Evolutionary conservation across 2,797 vertebrate species (phyloP).

Genomic region (Danio choprae): DNA sequence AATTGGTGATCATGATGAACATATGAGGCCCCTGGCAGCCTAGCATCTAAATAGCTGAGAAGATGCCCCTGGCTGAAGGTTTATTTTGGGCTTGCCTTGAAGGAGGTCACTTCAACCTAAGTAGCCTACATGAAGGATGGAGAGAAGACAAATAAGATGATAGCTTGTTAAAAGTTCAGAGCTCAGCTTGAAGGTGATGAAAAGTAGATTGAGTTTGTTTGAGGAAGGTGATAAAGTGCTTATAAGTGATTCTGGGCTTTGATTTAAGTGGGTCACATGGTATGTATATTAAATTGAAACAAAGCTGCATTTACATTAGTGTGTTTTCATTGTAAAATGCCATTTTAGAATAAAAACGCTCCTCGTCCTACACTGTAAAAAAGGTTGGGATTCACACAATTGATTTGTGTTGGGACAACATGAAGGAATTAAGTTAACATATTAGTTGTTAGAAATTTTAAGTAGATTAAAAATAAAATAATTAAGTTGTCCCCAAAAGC

Average conservation of each 20-base stretch:
- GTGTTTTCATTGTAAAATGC: too few species aligned
- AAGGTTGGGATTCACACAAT: too few species aligned
- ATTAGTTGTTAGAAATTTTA: too few species aligned
- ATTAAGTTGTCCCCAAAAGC: too few species aligned
- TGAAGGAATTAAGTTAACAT: too few species aligned
- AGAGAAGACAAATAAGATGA: neutral
- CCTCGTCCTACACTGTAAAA: too few species aligned
- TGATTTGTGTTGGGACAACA: too few species aligned
- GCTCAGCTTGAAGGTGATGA: conserved; percentile 16
- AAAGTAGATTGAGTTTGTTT: conserved; percentile 11
- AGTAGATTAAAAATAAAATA: too few species aligned
- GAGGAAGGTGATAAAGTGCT: neutral
- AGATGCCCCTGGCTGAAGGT: neutral
- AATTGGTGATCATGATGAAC: neutral
- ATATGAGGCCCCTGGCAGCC: conserved; percentile 10
- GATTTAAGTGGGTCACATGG: neutral
- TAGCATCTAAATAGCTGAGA: conserved; percentile 6
- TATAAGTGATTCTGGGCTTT: conserved; percentile 13
- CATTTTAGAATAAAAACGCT: too few species aligned
- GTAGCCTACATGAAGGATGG: neutral
- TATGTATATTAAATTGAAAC: neutral
- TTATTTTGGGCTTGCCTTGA: neutral
- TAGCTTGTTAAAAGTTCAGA: conserved; percentile 20
- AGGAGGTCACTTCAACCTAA: neutral
- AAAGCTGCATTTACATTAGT: neutral